These are phyloP conservation scores for Periplaneta americana DNA, from an alignment of 1,140 invertebrate species.

Conservation along the genomic window DNA sequence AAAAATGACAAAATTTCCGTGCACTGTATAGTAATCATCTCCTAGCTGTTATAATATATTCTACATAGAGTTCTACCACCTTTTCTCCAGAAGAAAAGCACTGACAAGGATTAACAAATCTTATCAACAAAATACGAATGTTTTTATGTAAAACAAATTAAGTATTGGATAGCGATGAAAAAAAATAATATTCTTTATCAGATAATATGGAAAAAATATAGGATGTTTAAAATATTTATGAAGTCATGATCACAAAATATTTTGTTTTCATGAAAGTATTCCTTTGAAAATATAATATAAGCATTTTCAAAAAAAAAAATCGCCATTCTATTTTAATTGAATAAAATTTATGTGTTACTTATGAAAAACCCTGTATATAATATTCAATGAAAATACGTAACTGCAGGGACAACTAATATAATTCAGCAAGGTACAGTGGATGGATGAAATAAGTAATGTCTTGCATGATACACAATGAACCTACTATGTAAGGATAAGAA, in stretches of 20 bases:
- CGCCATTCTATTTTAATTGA: not conserved
- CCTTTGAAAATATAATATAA: not conserved
- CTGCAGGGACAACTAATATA: not conserved
- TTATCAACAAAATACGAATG: not conserved
- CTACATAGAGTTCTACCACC: too few relatives aligned
- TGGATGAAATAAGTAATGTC: too few relatives aligned
- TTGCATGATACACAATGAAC: too few relatives aligned
- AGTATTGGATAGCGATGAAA: too few relatives aligned
- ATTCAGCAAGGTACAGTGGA: not conserved
- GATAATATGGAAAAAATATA: too few relatives aligned
- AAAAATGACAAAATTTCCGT: too few relatives aligned
- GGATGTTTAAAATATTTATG: not conserved
- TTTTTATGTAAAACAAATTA: not conserved
- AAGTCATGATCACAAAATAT: not conserved
- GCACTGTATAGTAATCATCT: too few relatives aligned
- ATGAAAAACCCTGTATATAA: not conserved
- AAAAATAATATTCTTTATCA: too few relatives aligned
- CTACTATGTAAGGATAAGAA: too few relatives aligned
- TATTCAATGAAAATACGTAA: not conserved
- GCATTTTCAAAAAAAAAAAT: not conserved
- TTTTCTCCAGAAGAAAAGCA: too few relatives aligned
- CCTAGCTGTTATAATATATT: too few relatives aligned
- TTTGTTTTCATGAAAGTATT: not conserved
- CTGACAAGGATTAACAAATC: not conserved
- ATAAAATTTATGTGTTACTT: too few relatives aligned